Conservation (phyloP, 2,888 invertebrate genomes). For the Cyaniris semiargus region DNA sequence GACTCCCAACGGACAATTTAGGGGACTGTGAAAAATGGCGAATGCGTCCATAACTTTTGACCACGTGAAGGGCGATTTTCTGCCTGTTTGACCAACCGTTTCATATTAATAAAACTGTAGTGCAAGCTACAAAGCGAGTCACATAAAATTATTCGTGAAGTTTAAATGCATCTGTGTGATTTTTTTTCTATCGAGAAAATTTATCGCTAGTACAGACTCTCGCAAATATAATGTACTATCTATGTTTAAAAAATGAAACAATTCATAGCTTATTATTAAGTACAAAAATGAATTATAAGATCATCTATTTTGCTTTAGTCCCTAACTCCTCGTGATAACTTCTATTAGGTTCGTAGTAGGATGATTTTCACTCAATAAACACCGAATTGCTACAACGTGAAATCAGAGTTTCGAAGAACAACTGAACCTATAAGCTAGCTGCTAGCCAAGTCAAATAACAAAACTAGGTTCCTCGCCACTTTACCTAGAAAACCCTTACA, state of each 20-base stretch:
- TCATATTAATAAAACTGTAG: neutral
- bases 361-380: neutral
- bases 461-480: slow-evolving; percentile 15
- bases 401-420: neutral
- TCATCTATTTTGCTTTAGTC: too few species aligned
- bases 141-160: too few species aligned
- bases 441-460: slow-evolving; percentile 10
- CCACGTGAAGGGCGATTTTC: neutral
- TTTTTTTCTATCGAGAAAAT: too few species aligned
- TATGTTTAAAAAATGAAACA: too few species aligned
- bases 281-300: too few species aligned
- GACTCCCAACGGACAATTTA: slow-evolving; percentile 8
- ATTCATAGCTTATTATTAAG: too few species aligned
- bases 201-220: too few species aligned
- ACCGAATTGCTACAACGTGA: neutral
- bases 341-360: neutral
- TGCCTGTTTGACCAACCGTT: neutral
- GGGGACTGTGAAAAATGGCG: neutral
- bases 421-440: slow-evolving; percentile 13
- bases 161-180: too few species aligned
- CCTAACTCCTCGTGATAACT: too few species aligned
- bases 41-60: neutral
- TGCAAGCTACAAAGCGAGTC: neutral
- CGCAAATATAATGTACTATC: too few species aligned
- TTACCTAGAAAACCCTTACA: slow-evolving; percentile 8